These are phyloP conservation scores for Drosophila niveifrons DNA, from an alignment of 2,888 invertebrate species.

Conservation along the genomic window DNA sequence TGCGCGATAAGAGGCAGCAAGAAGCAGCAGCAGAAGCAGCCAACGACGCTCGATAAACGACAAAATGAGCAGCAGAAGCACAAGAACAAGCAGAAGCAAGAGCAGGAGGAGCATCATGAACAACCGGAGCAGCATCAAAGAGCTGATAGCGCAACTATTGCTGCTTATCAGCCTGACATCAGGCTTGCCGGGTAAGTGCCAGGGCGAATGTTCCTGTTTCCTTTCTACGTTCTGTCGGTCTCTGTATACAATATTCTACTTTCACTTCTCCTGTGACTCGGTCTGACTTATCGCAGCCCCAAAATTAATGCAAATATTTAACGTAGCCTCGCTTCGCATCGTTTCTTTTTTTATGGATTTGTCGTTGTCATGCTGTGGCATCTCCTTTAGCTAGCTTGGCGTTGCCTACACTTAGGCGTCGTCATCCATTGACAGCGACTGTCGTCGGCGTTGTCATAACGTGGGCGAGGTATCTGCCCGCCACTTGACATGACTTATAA, in stretches of 20 bases:
- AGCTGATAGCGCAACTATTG: conserved; percentile 71
- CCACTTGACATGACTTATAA: conserved; percentile 79
- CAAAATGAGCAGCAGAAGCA: conserved; percentile 36
- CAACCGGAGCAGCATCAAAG: conserved; percentile 42
- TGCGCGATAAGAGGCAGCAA: conserved; percentile 50
- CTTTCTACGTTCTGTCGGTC: conserved; percentile 18
- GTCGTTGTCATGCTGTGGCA: conserved; percentile 60
- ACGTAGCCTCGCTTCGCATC: conserved; percentile 32
- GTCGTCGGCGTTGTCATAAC: conserved; percentile 48
- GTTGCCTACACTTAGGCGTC: conserved; percentile 58
- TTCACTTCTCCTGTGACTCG: neutral
- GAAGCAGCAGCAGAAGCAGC: conserved; percentile 39
- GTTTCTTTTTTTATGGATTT: conserved; percentile 68
- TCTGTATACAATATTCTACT: conserved; percentile 8
- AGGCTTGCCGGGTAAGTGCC: conserved; percentile 81
- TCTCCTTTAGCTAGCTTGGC: neutral
- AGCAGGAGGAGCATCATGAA: conserved; percentile 28
- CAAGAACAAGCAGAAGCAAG: conserved; percentile 25
- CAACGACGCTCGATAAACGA: conserved; percentile 25
- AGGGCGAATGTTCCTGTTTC: conserved; percentile 44
- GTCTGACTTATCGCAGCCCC: conserved; percentile 44
- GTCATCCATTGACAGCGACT: conserved; percentile 60
- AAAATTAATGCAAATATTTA: conserved; percentile 79
- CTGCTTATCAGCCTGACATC: conserved; percentile 80
- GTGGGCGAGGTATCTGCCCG: conserved; percentile 11